Base-by-base conservation (phyloP, 2,113 vertebrate genomes). In the Hippocampus zosterae region DNA sequence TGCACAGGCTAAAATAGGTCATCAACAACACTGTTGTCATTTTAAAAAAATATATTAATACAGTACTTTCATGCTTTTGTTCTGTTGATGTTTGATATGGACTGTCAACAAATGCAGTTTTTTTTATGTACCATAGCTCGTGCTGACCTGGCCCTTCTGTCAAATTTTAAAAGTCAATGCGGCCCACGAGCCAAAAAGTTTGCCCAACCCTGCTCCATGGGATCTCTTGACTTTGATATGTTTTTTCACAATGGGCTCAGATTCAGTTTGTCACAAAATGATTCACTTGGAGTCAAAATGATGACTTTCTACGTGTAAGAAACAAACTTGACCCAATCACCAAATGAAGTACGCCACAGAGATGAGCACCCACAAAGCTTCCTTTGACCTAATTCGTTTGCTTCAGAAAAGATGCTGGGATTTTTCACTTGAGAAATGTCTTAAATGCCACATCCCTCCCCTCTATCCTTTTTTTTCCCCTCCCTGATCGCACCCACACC, bases 361-460 rank as follows among this genome's bases (percentile, higher is more conserved):
- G 63, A 60, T 44, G 41, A 53, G 55, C 62, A 57, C 37, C 78
- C 69, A 86, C 48, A 84, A 72, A 77, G 66, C 72, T 68, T 73
- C 73, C 52, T 85, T 80, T 84, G 78, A 85, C 85, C 79, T 56
- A 83, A 75, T 84, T 85, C 48, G 78, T 42, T 65, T 78, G 68
- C 74, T 83, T 84, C 70, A 84, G 70, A 84, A 81, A 86, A 84
- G 63, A 88, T 71, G 81, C 71, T 75, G 66, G 73, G 79, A 86
- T 79, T 83, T 80, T 85, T 78, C 69, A 70, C 70, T 65, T 57
- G 72, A 85, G 81, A 84, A 80, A 89, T 85, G 64, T 76, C 33
- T 65, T 18, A 67, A 79, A 69, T 76, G 73, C 55, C 78, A 76
- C 72, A 76, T 84, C 75, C 80, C 72, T 80, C 72, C 25, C 55